Percentiles rank a stretch among this genome's conserved stretches.
Evolutionary conservation across 2,797 vertebrate species (phyloP).

Genomic region (Bradypus variegatus): DNA sequence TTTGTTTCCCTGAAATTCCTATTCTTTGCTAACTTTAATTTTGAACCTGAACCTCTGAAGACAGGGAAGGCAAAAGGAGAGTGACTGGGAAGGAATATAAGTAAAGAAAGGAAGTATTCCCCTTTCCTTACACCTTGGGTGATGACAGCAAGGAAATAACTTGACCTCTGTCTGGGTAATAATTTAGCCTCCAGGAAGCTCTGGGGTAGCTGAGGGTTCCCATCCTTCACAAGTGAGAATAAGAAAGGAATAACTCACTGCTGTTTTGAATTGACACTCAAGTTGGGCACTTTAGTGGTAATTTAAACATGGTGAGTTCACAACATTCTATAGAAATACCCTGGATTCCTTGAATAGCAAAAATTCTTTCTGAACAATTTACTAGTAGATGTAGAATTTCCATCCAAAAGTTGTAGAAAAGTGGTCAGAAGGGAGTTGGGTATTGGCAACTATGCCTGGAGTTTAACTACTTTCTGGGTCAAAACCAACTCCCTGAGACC

Average conservation of each 20-base stretch:
- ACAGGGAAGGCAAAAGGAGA: neutral
- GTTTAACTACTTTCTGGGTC: neutral
- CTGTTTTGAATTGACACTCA: neutral
- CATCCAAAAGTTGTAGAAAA: neutral
- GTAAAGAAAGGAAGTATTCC: neutral
- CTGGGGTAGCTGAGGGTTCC: fast-evolving
- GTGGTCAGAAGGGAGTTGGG: neutral
- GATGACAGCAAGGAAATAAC: neutral
- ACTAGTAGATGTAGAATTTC: neutral
- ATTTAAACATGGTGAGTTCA: neutral
- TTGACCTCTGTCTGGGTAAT: neutral
- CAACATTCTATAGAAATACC: neutral
- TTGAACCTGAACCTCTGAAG: neutral
- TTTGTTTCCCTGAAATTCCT: neutral
- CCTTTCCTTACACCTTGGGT: neutral
- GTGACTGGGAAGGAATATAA: neutral
- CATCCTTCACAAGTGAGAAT: fast-evolving
- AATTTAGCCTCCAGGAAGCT: neutral
- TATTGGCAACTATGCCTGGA: neutral
- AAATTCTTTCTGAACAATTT: neutral
- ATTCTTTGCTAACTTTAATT: neutral
- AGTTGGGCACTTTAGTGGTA: neutral
- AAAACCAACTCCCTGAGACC: neutral
- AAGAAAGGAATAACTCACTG: neutral
- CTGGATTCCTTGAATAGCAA: neutral